A percentile compares a stretch with the other conserved stretches of the same genome.
phyloP scores from a whole-genome alignment of 2,888 invertebrate species.

The Drosophila formosana region DNA sequence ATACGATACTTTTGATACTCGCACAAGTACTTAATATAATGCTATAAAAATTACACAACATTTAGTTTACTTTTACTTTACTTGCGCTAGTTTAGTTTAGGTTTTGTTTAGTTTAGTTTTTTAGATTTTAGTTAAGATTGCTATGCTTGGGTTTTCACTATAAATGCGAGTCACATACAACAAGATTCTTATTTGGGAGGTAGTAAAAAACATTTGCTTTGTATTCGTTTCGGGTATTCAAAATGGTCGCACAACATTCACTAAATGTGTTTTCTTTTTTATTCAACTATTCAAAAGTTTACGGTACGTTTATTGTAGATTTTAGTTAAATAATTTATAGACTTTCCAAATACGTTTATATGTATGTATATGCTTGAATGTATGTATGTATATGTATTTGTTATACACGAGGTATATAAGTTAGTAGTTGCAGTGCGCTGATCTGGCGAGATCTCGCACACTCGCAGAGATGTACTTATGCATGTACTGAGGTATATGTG shows the following conservation, averaged over 20 bases:
- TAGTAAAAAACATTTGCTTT: slow-evolving; percentile 70
- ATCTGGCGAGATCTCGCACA: slow-evolving; percentile 15
- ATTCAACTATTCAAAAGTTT: slow-evolving; percentile 70
- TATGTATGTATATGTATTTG: slow-evolving; percentile 59
- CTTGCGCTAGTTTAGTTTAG: slow-evolving; percentile 49
- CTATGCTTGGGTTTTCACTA: slow-evolving; percentile 52
- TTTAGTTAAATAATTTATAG: slow-evolving; percentile 69
- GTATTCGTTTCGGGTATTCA: slow-evolving; percentile 37
- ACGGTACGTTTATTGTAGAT: slow-evolving; percentile 54
- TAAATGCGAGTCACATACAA: slow-evolving; percentile 77
- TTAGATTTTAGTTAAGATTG: slow-evolving; percentile 49
- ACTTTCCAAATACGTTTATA: slow-evolving; percentile 38
- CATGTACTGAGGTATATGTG: slow-evolving; percentile 81
- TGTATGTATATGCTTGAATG: slow-evolving; percentile 37
- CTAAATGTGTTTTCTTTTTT: slow-evolving; percentile 59
- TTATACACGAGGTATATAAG: slow-evolving; percentile 75
- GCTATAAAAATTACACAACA: slow-evolving; percentile 80
- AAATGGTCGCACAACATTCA: slow-evolving; percentile 73
- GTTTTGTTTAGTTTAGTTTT: slow-evolving; percentile 24
- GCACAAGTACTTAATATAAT: slow-evolving; percentile 46
- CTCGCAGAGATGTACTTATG: slow-evolving; percentile 69
- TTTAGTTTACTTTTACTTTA: slow-evolving; percentile 63
- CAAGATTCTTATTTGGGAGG: slow-evolving; percentile 68
- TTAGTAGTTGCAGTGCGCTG: slow-evolving; percentile 36
- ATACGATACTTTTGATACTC: slow-evolving; percentile 23